Percentiles rank a stretch among this genome's conserved stretches.
Conservation (phyloP, 2,797 vertebrate genomes). For the Mormyrus proboscirostris region DNA sequence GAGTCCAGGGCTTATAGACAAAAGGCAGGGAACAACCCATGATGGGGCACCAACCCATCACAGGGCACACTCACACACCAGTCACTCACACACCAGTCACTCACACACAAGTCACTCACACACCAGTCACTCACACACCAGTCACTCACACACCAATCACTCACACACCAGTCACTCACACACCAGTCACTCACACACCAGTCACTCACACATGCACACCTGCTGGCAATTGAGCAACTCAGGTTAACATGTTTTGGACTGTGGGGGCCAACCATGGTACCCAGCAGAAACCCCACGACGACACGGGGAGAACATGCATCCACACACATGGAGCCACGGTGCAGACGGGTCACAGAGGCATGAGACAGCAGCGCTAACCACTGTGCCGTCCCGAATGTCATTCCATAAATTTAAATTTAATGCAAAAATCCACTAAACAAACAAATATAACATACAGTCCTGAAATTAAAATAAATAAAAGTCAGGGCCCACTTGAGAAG, state of each 20-base stretch:
- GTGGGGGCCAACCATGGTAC: neutral
- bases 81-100: neutral
- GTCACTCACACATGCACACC: neutral
- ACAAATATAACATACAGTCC: neutral
- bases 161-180: too few relatives aligned
- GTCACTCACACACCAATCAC: neutral
- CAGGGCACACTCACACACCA: neutral
- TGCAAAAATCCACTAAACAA: neutral
- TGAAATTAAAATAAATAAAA: neutral
- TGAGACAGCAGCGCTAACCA: neutral
- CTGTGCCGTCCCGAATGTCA: neutral
- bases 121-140: neutral
- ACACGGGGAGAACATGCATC: neutral
- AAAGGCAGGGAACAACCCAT: neutral
- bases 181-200: too few relatives aligned
- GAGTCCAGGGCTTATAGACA: neutral
- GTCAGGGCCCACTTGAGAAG: neutral
- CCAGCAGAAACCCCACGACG: neutral
- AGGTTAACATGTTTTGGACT: neutral
- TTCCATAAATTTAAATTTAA: neutral
- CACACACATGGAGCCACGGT: neutral
- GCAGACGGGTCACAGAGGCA: neutral
- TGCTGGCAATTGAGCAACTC: neutral
- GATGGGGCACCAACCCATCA: neutral
- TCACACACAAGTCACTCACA: neutral